Percentiles rank a stretch among this genome's conserved stretches.
Conservation (phyloP, 2,888 invertebrate species). For the Allygus modestus region DNA sequence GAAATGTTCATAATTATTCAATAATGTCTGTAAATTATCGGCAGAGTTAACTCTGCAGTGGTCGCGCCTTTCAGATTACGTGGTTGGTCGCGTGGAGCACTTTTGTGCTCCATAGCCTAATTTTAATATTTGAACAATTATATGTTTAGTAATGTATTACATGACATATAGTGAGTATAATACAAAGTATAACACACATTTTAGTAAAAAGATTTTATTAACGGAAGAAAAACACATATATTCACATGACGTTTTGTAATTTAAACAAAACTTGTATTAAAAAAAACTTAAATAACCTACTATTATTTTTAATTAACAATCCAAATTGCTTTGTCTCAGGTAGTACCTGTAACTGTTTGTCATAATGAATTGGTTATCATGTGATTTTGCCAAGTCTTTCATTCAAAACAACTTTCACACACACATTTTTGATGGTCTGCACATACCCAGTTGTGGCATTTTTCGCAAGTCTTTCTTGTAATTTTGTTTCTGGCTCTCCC, state of each 20-base stretch:
- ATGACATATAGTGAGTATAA: not conserved
- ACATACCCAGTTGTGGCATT: slow-evolving; percentile 43
- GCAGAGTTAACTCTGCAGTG: slow-evolving; percentile 41
- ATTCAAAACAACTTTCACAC: slow-evolving; percentile 28
- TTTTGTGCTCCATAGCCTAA: slow-evolving; percentile 38
- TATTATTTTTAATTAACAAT: not conserved
- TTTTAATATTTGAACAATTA: not conserved
- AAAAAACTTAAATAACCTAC: not conserved
- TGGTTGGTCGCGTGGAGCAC: slow-evolving; percentile 44
- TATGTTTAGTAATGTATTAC: too few relatives aligned
- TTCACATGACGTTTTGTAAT: not conserved
- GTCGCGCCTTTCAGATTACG: slow-evolving; percentile 10
- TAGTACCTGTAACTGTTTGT: not conserved
- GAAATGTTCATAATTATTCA: too few relatives aligned
- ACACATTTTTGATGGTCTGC: slow-evolving; percentile 55
- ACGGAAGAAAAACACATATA: slow-evolving; percentile 4
- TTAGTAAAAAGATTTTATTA: not conserved
- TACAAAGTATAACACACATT: not conserved
- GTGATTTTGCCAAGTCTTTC: not conserved
- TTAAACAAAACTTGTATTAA: not conserved
- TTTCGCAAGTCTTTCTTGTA: slow-evolving; percentile 45
- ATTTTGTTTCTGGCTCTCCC: slow-evolving; percentile 45
- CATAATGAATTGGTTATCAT: not conserved
- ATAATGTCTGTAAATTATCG: too few relatives aligned
- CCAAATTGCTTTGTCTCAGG: not conserved